Evolutionary conservation across 2,888 invertebrate genomes (phyloP).

Genomic region (Frankliniella fusca): DNA sequence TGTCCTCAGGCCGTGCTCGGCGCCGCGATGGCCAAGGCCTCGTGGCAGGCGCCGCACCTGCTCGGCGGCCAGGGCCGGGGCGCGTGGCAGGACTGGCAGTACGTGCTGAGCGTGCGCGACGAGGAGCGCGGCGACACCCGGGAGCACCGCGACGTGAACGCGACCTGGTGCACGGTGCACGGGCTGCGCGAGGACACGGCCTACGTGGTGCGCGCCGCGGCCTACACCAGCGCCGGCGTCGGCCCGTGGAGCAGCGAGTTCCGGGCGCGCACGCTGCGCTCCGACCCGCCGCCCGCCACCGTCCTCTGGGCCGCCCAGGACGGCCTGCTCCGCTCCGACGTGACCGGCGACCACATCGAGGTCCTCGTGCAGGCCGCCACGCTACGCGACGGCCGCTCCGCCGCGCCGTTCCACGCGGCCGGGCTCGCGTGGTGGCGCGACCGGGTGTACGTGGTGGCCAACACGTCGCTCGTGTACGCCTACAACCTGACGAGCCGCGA

Average conservation of each 20-base stretch:
- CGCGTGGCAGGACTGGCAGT: slow-evolving; percentile 72
- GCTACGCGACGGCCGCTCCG: slow-evolving; percentile 39
- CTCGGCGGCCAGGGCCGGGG: slow-evolving; percentile 67
- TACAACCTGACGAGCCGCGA: slow-evolving; percentile 63
- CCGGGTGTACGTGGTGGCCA: slow-evolving; percentile 68
- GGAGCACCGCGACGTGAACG: slow-evolving; percentile 52
- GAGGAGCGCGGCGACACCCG: slow-evolving; percentile 54
- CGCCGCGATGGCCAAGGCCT: slow-evolving; percentile 66
- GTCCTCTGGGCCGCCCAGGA: slow-evolving; percentile 72
- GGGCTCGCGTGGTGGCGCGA: slow-evolving; percentile 77
- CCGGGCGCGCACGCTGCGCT: slow-evolving; percentile 62
- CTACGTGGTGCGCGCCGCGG: slow-evolving; percentile 74
- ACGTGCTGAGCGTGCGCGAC: slow-evolving; percentile 54
- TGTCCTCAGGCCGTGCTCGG: slow-evolving; percentile 77
- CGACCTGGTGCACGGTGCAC: slow-evolving; percentile 61
- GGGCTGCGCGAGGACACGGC: slow-evolving; percentile 68
- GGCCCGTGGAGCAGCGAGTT: slow-evolving; percentile 80
- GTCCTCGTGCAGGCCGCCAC: slow-evolving; percentile 60
- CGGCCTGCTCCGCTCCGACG: slow-evolving; percentile 74
- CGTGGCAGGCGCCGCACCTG: slow-evolving; percentile 77
- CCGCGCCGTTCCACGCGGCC: slow-evolving; percentile 54
- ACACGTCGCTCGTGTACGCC: slow-evolving; percentile 65
- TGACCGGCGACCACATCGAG: slow-evolving; percentile 71
- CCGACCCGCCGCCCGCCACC: slow-evolving; percentile 50
- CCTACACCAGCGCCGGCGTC: slow-evolving; percentile 66